A percentile compares a stretch with the other conserved stretches of the same genome.
Conservation (phyloP, 2,888 invertebrate species). For the Myopa testacea region DNA sequence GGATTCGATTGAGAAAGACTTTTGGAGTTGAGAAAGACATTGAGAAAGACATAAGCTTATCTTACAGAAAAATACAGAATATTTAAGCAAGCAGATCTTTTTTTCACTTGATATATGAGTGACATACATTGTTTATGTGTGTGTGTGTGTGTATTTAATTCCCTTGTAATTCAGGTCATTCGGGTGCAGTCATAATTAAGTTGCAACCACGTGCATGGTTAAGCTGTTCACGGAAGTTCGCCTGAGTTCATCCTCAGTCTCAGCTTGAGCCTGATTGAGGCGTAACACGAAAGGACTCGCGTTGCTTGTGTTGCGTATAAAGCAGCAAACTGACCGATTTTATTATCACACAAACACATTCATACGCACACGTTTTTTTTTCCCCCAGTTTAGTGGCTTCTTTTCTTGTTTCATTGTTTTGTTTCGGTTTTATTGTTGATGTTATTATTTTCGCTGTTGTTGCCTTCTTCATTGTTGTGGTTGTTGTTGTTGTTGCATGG, state of each 20-base stretch:
- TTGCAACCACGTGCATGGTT: conserved; percentile 38
- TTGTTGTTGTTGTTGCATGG: not conserved
- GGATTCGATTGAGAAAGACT: too few relatives aligned
- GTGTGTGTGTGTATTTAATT: conserved; percentile 6
- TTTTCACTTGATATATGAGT: too few relatives aligned
- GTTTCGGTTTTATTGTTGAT: not conserved
- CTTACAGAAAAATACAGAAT: too few relatives aligned
- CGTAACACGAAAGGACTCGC: conserved; percentile 9
- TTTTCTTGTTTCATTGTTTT: not conserved
- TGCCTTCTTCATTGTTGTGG: too few relatives aligned
- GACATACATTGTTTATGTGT: not conserved
- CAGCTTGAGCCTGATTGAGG: conserved; percentile 18
- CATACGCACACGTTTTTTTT: not conserved
- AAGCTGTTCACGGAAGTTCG: conserved; percentile 5
- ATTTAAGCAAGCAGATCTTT: too few relatives aligned
- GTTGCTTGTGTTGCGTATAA: not conserved
- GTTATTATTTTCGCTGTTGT: not conserved
- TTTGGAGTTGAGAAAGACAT: too few relatives aligned
- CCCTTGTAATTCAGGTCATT: conserved; percentile 35
- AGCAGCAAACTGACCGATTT: not conserved
- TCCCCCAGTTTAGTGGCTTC: not conserved
- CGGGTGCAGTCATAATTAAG: conserved; percentile 46
- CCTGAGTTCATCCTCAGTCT: not conserved
- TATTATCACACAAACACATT: not conserved
- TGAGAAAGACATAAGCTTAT: too few relatives aligned